Evolutionary conservation across 2,113 vertebrate genomes (phyloP).

Genomic region (Peromyscus leucopus): DNA sequence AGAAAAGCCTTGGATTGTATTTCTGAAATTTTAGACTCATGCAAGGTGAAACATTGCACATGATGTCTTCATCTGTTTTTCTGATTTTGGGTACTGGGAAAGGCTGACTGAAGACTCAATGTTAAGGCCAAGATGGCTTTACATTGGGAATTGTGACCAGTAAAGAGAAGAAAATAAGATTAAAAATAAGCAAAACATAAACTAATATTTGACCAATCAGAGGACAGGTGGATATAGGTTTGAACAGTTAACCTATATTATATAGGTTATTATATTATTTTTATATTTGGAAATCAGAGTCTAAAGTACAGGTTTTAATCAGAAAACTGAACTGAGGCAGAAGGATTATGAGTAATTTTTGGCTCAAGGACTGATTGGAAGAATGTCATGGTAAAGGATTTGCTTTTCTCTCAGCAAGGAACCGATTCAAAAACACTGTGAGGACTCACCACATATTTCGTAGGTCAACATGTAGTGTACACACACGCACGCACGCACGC

Average conservation of each 20-base stretch:
- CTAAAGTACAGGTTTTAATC: slow-evolving; percentile 10
- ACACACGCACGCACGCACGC: too few species aligned
- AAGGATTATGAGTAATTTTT: background rate
- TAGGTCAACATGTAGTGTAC: background rate
- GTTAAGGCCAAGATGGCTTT: background rate
- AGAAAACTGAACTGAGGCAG: background rate
- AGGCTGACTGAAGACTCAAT: background rate
- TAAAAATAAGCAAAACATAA: slow-evolving; percentile 29
- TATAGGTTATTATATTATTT: too few species aligned
- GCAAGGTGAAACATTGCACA: background rate
- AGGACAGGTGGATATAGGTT: background rate
- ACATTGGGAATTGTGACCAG: background rate
- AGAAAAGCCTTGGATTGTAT: background rate
- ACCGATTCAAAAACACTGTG: background rate
- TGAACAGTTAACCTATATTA: background rate
- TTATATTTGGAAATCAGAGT: background rate
- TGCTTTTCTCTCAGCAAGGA: background rate
- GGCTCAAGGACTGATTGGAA: background rate
- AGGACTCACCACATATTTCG: background rate
- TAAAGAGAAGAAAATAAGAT: slow-evolving; percentile 48
- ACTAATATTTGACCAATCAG: slow-evolving; percentile 25
- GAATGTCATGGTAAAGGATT: background rate
- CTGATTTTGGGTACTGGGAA: background rate
- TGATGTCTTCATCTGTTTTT: background rate
- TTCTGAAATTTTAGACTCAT: background rate